Percentiles rank a stretch among this genome's conserved stretches.
Conservation (phyloP, 2,113 vertebrate species). For the Mirza zaza region DNA sequence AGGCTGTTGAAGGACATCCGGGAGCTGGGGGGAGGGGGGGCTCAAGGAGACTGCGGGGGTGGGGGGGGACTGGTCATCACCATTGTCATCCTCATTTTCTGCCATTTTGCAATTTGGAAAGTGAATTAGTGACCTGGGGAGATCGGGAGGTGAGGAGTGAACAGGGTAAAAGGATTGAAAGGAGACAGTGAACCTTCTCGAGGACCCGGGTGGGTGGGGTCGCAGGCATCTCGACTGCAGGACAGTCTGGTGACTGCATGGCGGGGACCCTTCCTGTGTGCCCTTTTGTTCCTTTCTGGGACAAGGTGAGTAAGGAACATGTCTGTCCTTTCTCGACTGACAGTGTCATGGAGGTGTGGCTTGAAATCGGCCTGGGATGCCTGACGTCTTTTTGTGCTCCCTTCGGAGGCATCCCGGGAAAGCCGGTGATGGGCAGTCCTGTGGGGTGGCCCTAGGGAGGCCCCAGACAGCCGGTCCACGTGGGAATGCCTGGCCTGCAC, state of each 20-base stretch:
- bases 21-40: neutral
- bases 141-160: neutral
- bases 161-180: neutral
- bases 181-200: neutral
- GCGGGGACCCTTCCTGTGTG: neutral
- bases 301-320: neutral
- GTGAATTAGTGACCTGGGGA: neutral
- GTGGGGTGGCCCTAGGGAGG: neutral
- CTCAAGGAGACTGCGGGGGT: neutral
- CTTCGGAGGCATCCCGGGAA: neutral
- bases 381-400: neutral
- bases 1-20: slow-evolving; percentile 22
- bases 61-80: neutral
- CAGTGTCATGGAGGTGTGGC: neutral
- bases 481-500: neutral
- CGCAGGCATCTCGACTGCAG: neutral
- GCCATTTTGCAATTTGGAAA: neutral
- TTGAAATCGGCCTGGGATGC: neutral
- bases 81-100: neutral
- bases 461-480: neutral
- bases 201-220: neutral
- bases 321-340: neutral
- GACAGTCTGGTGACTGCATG: neutral
- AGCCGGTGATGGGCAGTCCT: neutral
- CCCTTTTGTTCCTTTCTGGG: neutral